phyloP scores from a whole-genome alignment of 2,888 invertebrate species.

The Aphelenchoides bicaudatus region DNA sequence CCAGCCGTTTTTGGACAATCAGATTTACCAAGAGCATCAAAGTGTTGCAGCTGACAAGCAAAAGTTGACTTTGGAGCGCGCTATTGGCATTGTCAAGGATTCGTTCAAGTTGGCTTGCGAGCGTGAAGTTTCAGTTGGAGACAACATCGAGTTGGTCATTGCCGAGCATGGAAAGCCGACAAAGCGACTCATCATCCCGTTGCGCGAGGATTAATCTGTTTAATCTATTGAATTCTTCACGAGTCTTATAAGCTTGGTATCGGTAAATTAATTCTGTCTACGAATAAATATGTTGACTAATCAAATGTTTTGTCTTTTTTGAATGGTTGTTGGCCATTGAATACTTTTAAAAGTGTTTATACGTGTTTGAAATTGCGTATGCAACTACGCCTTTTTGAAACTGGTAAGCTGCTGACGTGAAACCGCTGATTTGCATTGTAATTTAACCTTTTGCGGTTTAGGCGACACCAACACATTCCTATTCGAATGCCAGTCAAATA shows the following conservation, averaged over 20 bases:
- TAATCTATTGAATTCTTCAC: no score
- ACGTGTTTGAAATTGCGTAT: no score
- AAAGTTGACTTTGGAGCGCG: slow-evolving; percentile 75
- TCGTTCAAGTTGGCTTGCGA: slow-evolving; percentile 96
- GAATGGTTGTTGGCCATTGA: no score
- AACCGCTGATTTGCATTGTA: no score
- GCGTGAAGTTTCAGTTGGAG: slow-evolving; percentile 87
- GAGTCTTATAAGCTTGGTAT: not conserved
- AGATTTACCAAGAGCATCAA: slow-evolving; percentile 85
- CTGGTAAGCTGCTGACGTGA: no score
- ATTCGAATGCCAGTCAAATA: no score
- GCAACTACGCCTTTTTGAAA: no score
- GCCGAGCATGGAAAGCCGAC: slow-evolving; percentile 52
- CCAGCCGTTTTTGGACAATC: slow-evolving; percentile 92
- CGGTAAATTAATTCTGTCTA: slow-evolving; percentile 4
- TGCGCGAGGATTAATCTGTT: slow-evolving; percentile 50
- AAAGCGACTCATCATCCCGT: slow-evolving; percentile 39
- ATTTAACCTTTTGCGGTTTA: no score
- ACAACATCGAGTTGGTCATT: slow-evolving; percentile 51
- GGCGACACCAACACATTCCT: no score
- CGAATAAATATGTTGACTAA: no score
- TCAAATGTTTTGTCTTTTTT: no score
- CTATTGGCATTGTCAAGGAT: slow-evolving; percentile 81
- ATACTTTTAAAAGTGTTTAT: no score
- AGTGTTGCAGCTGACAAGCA: slow-evolving; percentile 66